Base-by-base conservation (phyloP, 2,888 invertebrate species). In the Formica aserva region DNA sequence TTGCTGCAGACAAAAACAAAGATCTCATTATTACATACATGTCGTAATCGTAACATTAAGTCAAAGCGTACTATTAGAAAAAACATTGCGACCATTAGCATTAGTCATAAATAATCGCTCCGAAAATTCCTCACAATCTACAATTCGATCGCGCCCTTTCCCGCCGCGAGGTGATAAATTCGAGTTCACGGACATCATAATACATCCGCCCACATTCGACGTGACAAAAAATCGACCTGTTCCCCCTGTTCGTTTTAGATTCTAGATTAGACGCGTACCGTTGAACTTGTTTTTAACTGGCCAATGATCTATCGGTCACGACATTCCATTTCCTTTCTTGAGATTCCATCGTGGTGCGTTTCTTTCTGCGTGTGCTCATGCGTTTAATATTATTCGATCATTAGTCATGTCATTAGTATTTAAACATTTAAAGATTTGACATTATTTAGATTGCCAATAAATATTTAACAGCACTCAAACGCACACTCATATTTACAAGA, bases 281-380 rank as follows among this genome's bases (percentile, higher is more conserved):
- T 80, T 80, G 78, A 80, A 80, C 78, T 80, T 80, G 81, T 75
- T 75, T 81, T 75, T 81, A 81, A 81, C 75, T 55, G 32, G 32
- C 75, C 63, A 82, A 72, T 82, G 86, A 88, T 88, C 86, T 86
- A 88, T 85, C 85, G 87, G 29, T n/a, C 82, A 38, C 83, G 83
- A 80, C 88, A 84, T 84, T 83, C 82, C 80, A 82, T 88, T 88
- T 83, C 63, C 86, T 83, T 75, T 63, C 67, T 38, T 82, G 77
- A 87, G 85, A 85, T 88, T 88, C 85, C 87, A 80, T 80, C 60
- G 32, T 35, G 57, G 77, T 41, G 57, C 71, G 60, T 80, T 71
- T 71, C n/a, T 60, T 60, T 71, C 35, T 72, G 60, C 57, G 69
- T 32, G 26, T 26, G 26, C 26, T 1, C 26, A 55, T 15, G 38